phyloP scores from a whole-genome alignment of 2,888 invertebrate species.

The Amblyjoppa proteus region DNA sequence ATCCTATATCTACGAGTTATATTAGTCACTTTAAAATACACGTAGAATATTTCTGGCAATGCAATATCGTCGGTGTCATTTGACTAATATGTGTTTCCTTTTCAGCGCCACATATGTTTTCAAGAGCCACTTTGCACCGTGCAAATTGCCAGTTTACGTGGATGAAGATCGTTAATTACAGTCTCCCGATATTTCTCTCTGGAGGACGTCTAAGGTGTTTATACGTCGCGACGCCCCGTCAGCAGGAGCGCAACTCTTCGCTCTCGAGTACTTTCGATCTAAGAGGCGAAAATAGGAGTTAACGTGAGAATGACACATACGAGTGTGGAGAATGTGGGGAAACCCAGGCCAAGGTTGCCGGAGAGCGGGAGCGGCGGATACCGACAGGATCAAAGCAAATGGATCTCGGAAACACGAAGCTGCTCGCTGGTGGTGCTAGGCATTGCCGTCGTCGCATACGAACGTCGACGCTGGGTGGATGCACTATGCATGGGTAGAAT shows the following conservation, averaged over 20 bases:
- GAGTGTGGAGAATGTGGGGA: background rate
- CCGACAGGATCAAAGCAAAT: constrained; percentile 50
- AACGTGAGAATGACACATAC: constrained; percentile 15
- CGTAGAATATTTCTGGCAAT: too few species aligned
- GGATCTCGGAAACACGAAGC: constrained; percentile 38
- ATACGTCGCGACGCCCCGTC: background rate
- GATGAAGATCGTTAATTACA: background rate
- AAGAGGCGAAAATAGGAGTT: constrained; percentile 1
- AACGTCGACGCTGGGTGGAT: background rate
- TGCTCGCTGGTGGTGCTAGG: constrained; percentile 5
- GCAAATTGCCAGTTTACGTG: background rate
- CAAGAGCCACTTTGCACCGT: background rate
- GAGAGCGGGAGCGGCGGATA: constrained; percentile 9
- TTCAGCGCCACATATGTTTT: background rate
- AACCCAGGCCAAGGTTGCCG: background rate
- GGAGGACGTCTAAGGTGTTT: background rate
- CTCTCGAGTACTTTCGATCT: background rate
- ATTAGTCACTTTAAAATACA: background rate
- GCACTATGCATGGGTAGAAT: background rate
- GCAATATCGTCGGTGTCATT: too few species aligned
- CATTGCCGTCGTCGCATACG: background rate
- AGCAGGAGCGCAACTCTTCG: constrained; percentile 4
- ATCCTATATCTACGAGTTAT: background rate
- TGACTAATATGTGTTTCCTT: background rate
- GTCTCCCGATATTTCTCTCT: background rate